phyloP scores from a whole-genome alignment of 2,113 vertebrate genomes.

The Drymodes brunneopygia region DNA sequence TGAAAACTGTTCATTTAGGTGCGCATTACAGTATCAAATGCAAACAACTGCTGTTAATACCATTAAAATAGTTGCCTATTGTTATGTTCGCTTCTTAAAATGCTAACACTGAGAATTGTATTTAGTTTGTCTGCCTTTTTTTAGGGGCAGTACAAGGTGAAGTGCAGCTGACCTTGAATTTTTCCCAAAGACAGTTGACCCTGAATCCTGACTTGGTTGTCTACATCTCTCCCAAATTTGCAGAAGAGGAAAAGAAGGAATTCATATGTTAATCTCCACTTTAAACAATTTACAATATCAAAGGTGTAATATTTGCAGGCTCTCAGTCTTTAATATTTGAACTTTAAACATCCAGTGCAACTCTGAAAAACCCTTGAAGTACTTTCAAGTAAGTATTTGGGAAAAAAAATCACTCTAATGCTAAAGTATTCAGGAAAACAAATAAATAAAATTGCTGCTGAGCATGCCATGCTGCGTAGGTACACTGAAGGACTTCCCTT shows the following conservation, averaged over 20 bases:
- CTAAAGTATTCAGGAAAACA: neutral
- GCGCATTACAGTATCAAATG: neutral
- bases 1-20: neutral
- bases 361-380: neutral
- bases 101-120: fast-evolving
- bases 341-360: neutral
- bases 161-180: neutral
- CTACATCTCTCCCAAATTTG: neutral
- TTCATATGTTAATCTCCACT: neutral
- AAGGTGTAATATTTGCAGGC: neutral
- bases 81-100: neutral
- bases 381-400: neutral
- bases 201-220: neutral
- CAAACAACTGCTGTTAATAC: neutral
- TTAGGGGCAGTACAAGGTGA: neutral
- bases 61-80: neutral
- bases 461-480: neutral
- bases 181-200: neutral
- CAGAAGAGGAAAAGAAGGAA: neutral
- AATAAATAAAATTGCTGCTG: neutral
- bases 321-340: neutral
- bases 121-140: neutral
- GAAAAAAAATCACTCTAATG: neutral
- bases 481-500: neutral
- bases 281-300: neutral